Evolutionary conservation across 2,113 vertebrate species (phyloP).

Genomic region (Ia io): DNA sequence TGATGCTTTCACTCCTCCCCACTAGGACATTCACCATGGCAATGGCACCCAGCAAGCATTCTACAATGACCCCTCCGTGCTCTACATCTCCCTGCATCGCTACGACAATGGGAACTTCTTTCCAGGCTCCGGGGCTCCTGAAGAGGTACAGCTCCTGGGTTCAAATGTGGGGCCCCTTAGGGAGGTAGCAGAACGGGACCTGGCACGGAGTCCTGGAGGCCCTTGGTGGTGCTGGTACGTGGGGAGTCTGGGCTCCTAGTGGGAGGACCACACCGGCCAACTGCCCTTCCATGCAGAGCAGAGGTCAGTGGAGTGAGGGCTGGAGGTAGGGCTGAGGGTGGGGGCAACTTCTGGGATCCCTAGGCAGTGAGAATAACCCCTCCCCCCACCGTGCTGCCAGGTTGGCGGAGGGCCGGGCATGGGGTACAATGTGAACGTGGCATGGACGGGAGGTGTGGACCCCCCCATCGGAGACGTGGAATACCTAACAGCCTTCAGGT

Average conservation of each 20-base stretch:
- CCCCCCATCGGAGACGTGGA: conserved; percentile 91
- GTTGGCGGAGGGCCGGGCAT: conserved; percentile 88
- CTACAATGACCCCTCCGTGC: conserved; percentile 88
- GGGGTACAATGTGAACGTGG: conserved; percentile 91
- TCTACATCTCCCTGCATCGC: conserved; percentile 91
- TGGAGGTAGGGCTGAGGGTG: neutral
- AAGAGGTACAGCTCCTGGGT: conserved; percentile 82
- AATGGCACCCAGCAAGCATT: conserved; percentile 92
- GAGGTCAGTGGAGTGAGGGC: conserved; percentile 28
- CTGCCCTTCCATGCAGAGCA: neutral
- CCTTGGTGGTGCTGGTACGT: neutral
- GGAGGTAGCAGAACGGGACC: neutral
- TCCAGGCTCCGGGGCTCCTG: conserved; percentile 89
- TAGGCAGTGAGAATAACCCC: conserved; percentile 18
- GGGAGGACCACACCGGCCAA: conserved; percentile 7
- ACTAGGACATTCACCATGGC: conserved; percentile 91
- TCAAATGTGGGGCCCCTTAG: neutral
- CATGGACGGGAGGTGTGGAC: conserved; percentile 91
- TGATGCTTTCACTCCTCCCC: fast-evolving
- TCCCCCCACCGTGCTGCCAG: conserved; percentile 70
- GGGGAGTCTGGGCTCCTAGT: conserved; percentile 13
- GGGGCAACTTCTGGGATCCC: neutral
- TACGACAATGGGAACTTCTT: conserved; percentile 93
- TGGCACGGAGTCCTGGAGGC: neutral
- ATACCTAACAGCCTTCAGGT: conserved; percentile 91